phyloP scores from a whole-genome alignment of 2,888 invertebrate species.

The Punctoribates punctum region DNA sequence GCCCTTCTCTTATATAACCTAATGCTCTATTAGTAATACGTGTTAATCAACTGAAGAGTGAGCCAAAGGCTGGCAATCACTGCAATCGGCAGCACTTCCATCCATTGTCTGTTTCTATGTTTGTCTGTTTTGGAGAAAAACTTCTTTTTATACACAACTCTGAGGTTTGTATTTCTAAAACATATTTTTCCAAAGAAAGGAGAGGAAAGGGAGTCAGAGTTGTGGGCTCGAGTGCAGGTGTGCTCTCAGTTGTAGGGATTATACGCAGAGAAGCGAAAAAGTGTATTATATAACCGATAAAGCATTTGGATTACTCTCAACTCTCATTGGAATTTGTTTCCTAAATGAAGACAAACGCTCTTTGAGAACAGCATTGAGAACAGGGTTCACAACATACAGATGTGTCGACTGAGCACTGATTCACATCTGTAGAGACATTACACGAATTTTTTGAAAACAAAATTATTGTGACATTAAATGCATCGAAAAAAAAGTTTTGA shows the following conservation, averaged over 20 bases:
- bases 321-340: slow-evolving; percentile 12
- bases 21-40: not conserved
- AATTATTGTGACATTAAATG: not conserved
- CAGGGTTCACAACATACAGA: slow-evolving; percentile 13
- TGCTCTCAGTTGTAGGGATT: slow-evolving; percentile 14
- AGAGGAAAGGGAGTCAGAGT: not conserved
- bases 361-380: slow-evolving; percentile 13
- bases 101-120: not conserved
- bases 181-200: not conserved
- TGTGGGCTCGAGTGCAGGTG: slow-evolving; percentile 16
- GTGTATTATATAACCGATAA: slow-evolving; percentile 23
- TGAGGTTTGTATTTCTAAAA: slow-evolving; percentile 23
- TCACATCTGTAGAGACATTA: not conserved
- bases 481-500: not conserved
- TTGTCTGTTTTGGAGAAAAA: not conserved
- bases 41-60: slow-evolving; percentile 26
- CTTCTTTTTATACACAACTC: not conserved
- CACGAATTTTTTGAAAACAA: not conserved
- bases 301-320: slow-evolving; percentile 20
- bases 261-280: slow-evolving; percentile 7
- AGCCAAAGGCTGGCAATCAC: too few relatives aligned
- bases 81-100: not conserved
- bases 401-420: slow-evolving; percentile 21
- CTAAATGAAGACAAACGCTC: slow-evolving; percentile 12
- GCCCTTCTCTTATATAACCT: too few relatives aligned